Base-by-base conservation (phyloP, 2,888 invertebrate genomes). In the Rambutsinella grinnellia region DNA sequence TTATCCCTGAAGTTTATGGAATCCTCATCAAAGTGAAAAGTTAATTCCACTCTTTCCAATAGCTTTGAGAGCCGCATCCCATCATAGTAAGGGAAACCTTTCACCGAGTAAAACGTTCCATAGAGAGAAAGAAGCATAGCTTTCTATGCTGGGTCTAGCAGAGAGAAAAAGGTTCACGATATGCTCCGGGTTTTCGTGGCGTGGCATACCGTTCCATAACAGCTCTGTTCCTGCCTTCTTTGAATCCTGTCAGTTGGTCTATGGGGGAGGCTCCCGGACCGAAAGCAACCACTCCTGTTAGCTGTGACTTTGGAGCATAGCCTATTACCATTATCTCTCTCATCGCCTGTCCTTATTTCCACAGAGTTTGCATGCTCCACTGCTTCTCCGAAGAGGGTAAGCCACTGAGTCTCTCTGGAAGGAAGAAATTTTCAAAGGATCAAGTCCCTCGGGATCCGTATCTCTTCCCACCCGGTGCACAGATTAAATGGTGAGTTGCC, bases 381-480 rank as follows among this genome's bases (percentile, higher is more conserved):
- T 28, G 28, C 23, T 5, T n/a, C 5, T 17, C 15, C n/a, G 13
- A 24, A 57, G 21, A 8, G 28, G 57, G 57, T 6, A 57, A 36
- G 36, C 13, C 28, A 27, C 19, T 57, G 17, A 27, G 57, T n/a
- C 3, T 27, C 23, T 24, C 23, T 5, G 57, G n/a, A n/a, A n/a
- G n/a, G 28, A n/a, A 57, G 57, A 17, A 36, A 36, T 5, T 36
- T 36, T 36, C 6, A 36, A 36, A 17, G 58, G 19, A 46, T n/a
- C n/a, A n/a, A 6, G 44, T 69, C 69, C 69, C 69, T 54, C 44
- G 69, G 60, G 69, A 69, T 8, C 19, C 28, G 36, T 69, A 69
- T 69, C 69, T 61, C 69, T 69, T 69, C 69, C 27, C 61, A 69
- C 69, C 69, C 69, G 61, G 69, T 69, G 69, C 69, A 69, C 69